A percentile compares a stretch with the other conserved stretches of the same genome.
phyloP scores from a whole-genome alignment of 2,113 vertebrate species.

The Oostethus manadensis region DNA sequence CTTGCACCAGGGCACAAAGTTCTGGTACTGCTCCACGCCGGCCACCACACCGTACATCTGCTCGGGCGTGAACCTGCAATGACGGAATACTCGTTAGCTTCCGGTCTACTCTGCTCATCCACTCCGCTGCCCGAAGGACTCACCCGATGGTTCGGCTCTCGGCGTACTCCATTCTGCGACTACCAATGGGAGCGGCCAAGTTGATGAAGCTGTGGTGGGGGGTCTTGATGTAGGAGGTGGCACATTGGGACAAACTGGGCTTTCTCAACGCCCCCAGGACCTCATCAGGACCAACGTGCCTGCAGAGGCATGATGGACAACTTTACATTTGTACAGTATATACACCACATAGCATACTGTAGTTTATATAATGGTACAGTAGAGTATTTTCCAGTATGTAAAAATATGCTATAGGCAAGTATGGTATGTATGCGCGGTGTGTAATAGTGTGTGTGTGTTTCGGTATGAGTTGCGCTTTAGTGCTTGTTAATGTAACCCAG shows the following conservation, averaged over 20 bases:
- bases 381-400: too few species aligned
- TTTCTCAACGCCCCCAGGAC: slow-evolving; percentile 19
- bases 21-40: slow-evolving; percentile 65
- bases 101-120: neutral
- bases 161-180: slow-evolving; percentile 65
- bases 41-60: slow-evolving; percentile 75
- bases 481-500: too few species aligned
- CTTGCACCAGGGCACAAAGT: slow-evolving; percentile 79
- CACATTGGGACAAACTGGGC: slow-evolving; percentile 18
- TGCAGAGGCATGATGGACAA: slow-evolving; percentile 11
- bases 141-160: slow-evolving; percentile 65
- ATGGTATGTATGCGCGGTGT: too few species aligned
- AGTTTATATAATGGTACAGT: too few species aligned
- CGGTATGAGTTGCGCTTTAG: too few species aligned
- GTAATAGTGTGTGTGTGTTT: too few species aligned
- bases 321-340: too few species aligned
- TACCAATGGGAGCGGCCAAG: slow-evolving; percentile 43
- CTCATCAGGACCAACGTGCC: slow-evolving; percentile 48
- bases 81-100: neutral
- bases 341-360: neutral
- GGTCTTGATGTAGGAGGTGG: neutral
- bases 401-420: too few species aligned
- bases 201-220: slow-evolving; percentile 64
- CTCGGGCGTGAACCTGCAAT: slow-evolving; percentile 65
- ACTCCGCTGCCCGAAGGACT: neutral